Percentiles rank a stretch among this genome's conserved stretches.
These are phyloP conservation scores for Lepidocyrtoides sp. DNA, from an alignment of 2,888 invertebrate genomes.

Conservation along the genomic window DNA sequence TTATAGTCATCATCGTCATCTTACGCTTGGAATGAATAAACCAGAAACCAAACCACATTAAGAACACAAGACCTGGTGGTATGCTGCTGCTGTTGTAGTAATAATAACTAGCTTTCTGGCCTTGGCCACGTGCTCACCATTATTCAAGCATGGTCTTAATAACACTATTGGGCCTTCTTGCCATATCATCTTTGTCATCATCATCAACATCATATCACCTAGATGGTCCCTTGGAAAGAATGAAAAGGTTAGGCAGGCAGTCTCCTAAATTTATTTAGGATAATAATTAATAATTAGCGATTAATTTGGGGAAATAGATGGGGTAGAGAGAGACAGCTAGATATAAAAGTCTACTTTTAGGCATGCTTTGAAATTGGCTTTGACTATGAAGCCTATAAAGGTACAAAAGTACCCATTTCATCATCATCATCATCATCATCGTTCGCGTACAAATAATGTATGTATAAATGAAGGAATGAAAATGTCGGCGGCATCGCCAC, in stretches of 20 bases:
- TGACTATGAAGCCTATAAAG: no score
- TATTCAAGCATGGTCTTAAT: conserved; percentile 56
- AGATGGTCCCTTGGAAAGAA: background rate
- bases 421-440: conserved; percentile 55
- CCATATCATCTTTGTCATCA: background rate
- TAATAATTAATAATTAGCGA: conserved; percentile 21
- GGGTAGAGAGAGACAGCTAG: background rate
- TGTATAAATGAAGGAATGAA: conserved; percentile 10
- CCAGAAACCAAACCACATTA: conserved; percentile 32
- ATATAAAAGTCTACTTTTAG: no score
- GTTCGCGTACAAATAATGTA: background rate
- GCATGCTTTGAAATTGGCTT: no score
- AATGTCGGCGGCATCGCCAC: conserved; percentile 18
- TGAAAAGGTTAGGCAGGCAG: background rate
- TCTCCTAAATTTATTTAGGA: conserved; percentile 45
- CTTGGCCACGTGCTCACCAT: conserved; percentile 65
- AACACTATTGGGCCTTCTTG: background rate
- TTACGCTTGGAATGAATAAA: conserved; percentile 39
- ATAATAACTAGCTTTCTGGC: conserved; percentile 55
- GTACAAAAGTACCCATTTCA: conserved; percentile 43
- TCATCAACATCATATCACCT: background rate
- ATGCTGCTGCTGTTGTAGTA: no score
- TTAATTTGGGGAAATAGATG: background rate
- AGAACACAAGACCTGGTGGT: conserved; percentile 36
- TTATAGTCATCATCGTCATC: conserved; percentile 19